phyloP scores from a whole-genome alignment of 2,113 vertebrate species.

The Malaclemys terrapin region DNA sequence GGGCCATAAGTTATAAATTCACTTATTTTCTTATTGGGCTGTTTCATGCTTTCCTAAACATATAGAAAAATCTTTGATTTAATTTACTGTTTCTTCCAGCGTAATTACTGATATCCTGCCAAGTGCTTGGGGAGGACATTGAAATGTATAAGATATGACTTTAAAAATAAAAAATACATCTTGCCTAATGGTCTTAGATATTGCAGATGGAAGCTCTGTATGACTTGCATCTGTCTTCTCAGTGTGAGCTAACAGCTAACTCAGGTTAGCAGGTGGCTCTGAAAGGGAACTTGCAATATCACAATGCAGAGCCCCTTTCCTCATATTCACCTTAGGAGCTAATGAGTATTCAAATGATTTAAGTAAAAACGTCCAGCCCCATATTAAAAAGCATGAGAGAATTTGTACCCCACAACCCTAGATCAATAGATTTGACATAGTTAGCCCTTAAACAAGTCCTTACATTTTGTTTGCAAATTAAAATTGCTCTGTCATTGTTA shows the following conservation, averaged over 20 bases:
- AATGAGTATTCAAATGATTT: background rate
- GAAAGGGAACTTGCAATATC: background rate
- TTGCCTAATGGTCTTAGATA: background rate
- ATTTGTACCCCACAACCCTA: background rate
- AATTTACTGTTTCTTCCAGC: background rate
- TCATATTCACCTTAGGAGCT: background rate
- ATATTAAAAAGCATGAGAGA: background rate
- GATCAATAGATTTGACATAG: background rate
- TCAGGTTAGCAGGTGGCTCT: background rate
- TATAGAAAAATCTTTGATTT: constrained; percentile 9
- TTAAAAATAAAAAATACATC: background rate
- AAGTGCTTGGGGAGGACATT: background rate
- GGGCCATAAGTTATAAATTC: background rate
- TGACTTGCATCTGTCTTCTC: background rate
- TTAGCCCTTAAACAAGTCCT: background rate
- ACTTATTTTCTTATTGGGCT: background rate
- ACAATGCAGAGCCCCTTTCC: background rate
- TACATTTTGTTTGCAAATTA: accelerated
- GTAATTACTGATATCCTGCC: background rate
- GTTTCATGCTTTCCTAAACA: background rate
- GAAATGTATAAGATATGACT: background rate
- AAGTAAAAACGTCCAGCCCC: background rate
- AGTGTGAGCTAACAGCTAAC: background rate
- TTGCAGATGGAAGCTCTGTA: background rate
- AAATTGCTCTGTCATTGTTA: background rate